Evolutionary conservation across 2,113 vertebrate species (phyloP), one percentile per base, ranked within the genome.

Genomic region (Limanda limanda): DNA sequence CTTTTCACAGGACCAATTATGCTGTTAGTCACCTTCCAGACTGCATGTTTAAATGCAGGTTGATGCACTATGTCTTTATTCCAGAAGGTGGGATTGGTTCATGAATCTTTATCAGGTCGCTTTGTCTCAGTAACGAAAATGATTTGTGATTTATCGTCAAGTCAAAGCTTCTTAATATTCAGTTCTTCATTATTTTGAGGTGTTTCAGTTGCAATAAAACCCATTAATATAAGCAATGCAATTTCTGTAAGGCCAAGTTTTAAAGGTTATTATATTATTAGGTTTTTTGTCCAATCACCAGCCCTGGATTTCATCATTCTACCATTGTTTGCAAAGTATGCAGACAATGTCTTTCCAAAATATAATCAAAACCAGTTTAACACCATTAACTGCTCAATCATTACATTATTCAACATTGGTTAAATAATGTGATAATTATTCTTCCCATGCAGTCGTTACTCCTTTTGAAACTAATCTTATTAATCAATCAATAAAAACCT

Each of bases 1-100:
- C 77, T 81, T 60, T 81, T 83, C 24, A 18, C 21, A 27, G 42
- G 17, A 73, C 35, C 63, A 78, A 68, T 76, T 65, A 83, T 77
- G 82, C 56, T 69, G 25, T 47, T 61, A 25, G 23, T 69, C 37
- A 51, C 35, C 57, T 59, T 65, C 25, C 27, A 68, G 20, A 42
- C 56, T 62, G n/a, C 37, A 6, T 54, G 21, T 51, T n/a, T 20
- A 14, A 31, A 31, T 69, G 14, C n/a, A 68, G 57, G 25, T 74
- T 57, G 60, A 25, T 23, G 1, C 3, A 20, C 11, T 31, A 35
- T 65, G 24, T 71, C 25, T 68, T 61, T 64, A 18, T 66, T 58
- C 27, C 2, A 21, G 31, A 27, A 7, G 5, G 8, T 35, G 14
- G 13, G 18, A 55, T 17, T 62, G 0, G 71, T 68, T 56, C 59